Evolutionary conservation across 2,888 invertebrate genomes (phyloP), one percentile per base, ranked within the genome.

Genomic region (Tineola bisselliella): DNA sequence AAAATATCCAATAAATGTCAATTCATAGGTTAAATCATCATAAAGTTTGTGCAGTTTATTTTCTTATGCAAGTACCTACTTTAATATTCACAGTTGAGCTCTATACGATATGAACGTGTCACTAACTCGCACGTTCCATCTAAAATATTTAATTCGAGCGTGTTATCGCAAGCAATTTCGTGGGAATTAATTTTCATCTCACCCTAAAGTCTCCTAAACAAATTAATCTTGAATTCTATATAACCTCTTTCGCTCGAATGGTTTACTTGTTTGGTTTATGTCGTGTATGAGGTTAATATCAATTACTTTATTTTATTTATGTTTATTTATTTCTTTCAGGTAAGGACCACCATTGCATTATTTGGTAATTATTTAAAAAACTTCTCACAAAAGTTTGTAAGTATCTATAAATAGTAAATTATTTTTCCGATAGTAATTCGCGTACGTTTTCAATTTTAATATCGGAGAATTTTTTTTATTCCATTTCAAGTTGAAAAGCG

Each of bases 111-210:
- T 38, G 6, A 38, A 38, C 38, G 38, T 38, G 38, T 38, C 38
- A 38, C 38, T n/a, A 17, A 13, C 19, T 33, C 31, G 11, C 38
- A 25, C 61, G 44, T 43, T 69, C 71, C 75, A 81, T 78, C 82
- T 82, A 73, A 76, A 82, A 81, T 83, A 83, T 84, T 83, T 81
- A 79, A 83, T 81, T 79, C 76, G 67, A 63, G 68, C 68, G 66
- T 69, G 66, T 74, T 73, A 76, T 77, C 77, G 76, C 78, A 70
- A 56, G 59, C 75, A 75, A 80, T 79, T 73, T 73, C 69, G 73
- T 72, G 74, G 74, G 80, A 79, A 82, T 81, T 70, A 78, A 79
- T 76, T 75, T 75, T 71, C 68, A 66, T 68, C 67, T 70, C 69
- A 66, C 68, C 38, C 38, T 38, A 38, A 38, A 38, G 38, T 38